Evolutionary conservation across 2,113 vertebrate genomes (phyloP).

Genomic region (Columbina picui): DNA sequence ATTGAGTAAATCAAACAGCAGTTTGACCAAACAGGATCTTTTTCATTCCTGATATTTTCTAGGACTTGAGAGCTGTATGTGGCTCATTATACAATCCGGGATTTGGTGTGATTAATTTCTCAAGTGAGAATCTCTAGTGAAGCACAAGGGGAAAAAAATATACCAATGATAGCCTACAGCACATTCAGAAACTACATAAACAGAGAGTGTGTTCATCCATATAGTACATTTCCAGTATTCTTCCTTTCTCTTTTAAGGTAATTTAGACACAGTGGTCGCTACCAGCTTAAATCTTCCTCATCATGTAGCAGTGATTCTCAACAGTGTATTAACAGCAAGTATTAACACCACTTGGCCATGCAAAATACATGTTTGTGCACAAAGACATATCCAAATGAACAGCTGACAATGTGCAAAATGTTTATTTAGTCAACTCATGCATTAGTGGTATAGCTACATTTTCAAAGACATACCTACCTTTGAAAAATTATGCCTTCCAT

Average conservation of each 20-base stretch:
- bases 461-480: neutral
- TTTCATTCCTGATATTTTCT: conserved; percentile 66
- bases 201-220: conserved; percentile 8
- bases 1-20: conserved; percentile 63
- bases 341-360: neutral
- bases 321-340: neutral
- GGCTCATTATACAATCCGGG: conserved; percentile 81
- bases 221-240: neutral
- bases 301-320: neutral
- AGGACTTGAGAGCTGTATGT: conserved; percentile 66
- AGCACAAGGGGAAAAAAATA: conserved; percentile 28
- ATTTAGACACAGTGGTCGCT: neutral
- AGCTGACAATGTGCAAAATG: neutral
- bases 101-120: conserved; percentile 80
- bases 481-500: neutral
- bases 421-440: neutral
- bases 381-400: neutral
- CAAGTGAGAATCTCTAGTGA: conserved; percentile 76
- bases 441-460: neutral
- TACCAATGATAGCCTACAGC: neutral
- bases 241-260: conserved; percentile 12
- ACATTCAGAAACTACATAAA: conserved; percentile 5
- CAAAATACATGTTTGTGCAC: neutral
- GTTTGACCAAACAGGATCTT: conserved; percentile 79
- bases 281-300: conserved; percentile 4